Evolutionary conservation across 2,888 invertebrate species (phyloP).

Genomic region (Lissocephala sabroskyi): DNA sequence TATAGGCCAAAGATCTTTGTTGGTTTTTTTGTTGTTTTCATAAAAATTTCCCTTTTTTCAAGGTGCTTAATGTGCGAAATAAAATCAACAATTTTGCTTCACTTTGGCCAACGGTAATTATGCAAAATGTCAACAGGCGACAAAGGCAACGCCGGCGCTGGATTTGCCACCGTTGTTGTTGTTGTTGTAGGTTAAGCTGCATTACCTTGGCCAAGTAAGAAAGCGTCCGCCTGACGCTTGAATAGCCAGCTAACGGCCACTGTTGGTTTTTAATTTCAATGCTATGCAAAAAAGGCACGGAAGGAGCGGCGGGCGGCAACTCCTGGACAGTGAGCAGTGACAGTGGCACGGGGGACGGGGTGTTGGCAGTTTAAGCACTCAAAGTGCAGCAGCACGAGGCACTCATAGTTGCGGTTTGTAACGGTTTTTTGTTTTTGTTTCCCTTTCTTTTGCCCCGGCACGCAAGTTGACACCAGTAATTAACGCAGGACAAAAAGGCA

Average conservation of each 20-base stretch:
- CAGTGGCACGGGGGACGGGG: not conserved
- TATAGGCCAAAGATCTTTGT: too few relatives aligned
- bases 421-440: slow-evolving; percentile 29
- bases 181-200: slow-evolving; percentile 56
- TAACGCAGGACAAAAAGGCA: slow-evolving; percentile 64
- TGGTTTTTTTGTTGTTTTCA: too few relatives aligned
- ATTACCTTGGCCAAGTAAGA: slow-evolving; percentile 12
- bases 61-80: slow-evolving; percentile 48
- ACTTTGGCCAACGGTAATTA: slow-evolving; percentile 62
- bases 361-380: slow-evolving; percentile 25
- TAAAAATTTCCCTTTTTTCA: too few relatives aligned
- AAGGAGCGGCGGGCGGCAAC: not conserved
- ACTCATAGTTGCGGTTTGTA: slow-evolving; percentile 53
- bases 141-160: too few relatives aligned
- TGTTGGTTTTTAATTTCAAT: slow-evolving; percentile 66
- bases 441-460: slow-evolving; percentile 16
- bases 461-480: slow-evolving; percentile 59
- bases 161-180: slow-evolving; percentile 1
- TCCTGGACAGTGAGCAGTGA: not conserved
- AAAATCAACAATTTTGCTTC: slow-evolving; percentile 57
- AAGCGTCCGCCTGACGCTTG: too few relatives aligned
- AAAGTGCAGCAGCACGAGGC: slow-evolving; percentile 53
- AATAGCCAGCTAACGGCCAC: slow-evolving; percentile 40
- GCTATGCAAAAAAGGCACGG: slow-evolving; percentile 22
- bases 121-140: slow-evolving; percentile 64